These are phyloP conservation scores for Numida meleagris DNA, from an alignment of 2,113 vertebrate species.

Conservation along the genomic window DNA sequence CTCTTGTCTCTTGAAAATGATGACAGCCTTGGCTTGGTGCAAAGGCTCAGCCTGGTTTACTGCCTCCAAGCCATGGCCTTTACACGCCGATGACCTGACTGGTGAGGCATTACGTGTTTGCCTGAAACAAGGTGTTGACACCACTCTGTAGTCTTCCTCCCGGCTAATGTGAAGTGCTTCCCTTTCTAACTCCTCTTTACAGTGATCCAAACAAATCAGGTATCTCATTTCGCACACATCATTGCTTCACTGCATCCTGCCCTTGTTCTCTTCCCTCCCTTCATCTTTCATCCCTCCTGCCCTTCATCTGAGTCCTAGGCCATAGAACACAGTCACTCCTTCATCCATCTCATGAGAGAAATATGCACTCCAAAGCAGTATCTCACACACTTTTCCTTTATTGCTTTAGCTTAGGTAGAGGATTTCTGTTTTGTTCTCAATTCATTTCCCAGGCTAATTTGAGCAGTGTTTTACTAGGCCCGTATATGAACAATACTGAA, in stretches of 20 bases:
- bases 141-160: fast-evolving
- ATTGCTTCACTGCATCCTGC: background rate
- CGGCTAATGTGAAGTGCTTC: background rate
- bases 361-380: background rate
- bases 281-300: too few species aligned
- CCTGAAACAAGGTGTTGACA: background rate
- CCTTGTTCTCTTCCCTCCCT: background rate
- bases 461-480: background rate
- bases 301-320: background rate
- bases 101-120: background rate
- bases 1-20: background rate
- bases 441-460: background rate
- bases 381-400: background rate
- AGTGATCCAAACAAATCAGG: background rate
- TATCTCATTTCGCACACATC: background rate
- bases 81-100: background rate
- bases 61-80: background rate
- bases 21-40: background rate
- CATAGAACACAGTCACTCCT: background rate
- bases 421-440: background rate
- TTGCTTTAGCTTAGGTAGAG: background rate
- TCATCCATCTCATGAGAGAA: background rate
- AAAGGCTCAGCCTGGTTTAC: background rate
- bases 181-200: background rate
- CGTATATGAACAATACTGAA: background rate